Evolutionary conservation across 2,113 vertebrate genomes (phyloP), one percentile per base, ranked within the genome.

Genomic region (Sialia sialis): DNA sequence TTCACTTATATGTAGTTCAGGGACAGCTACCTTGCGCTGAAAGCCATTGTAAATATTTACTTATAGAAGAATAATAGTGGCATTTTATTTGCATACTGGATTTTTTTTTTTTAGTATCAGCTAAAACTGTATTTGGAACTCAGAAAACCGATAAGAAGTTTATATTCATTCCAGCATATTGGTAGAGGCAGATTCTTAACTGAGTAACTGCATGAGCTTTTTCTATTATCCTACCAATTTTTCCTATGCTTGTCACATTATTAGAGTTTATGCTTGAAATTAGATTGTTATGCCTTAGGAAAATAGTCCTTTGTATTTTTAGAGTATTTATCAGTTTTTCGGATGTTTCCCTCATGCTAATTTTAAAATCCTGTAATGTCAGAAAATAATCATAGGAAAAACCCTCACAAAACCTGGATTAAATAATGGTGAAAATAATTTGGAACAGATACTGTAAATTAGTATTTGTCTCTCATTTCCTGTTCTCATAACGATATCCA

Each of bases 241-340:
- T 66, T 87, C 27, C 11, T 58, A 12, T 1, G 4, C 34, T 84
- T 84, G 66, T 74, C 56, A 34, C 9, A 36, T 79, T 87, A 43
- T 85, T 91, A 58, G 58, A 69, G 30, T 74, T 83, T 80, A 66
- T 79, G 32, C 8, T 32, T 75, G 39, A 51, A 87, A 84, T 90
- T 93, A 91, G 26, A 27, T 54, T 54, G 8, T 43, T 83, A 34
- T 46, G 14, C 73, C 54, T 60, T 43, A 72, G 26, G 70, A 79
- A 85, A 80, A 87, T 13, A 83, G 12, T 26, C 44, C 6, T 64
- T 44, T 62, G 10, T 56, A 41, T 83, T 66, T 85, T 27, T 38
- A 64, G 94, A 48, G 9, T 21, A 68, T 78, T 91, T 63, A 30
- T 72, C n/a, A 23, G 22, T 90, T 89, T 55, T 58, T 10, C 49